Percentiles rank a stretch among this genome's conserved stretches.
Evolutionary conservation across 2,888 invertebrate species (phyloP).

Genomic region (Cerastis leucographa): DNA sequence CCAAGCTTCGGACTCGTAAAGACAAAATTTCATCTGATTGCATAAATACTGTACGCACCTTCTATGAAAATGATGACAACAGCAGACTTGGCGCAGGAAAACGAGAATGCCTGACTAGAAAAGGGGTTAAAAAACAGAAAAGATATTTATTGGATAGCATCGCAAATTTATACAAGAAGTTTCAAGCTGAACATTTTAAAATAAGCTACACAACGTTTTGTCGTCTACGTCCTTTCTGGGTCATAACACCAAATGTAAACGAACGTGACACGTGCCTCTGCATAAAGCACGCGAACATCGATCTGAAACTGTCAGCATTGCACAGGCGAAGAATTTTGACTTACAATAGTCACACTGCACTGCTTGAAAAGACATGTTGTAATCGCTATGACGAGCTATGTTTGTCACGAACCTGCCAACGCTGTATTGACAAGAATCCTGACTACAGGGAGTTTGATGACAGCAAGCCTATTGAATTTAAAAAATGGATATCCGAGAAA

Average conservation of each 20-base stretch:
- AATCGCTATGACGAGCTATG: constrained; percentile 58
- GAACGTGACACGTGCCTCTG: constrained; percentile 66
- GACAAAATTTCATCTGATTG: constrained; percentile 28
- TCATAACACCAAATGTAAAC: constrained; percentile 63
- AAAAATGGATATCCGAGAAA: constrained; percentile 58
- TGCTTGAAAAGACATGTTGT: constrained; percentile 60
- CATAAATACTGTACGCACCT: constrained; percentile 51
- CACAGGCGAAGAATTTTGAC: constrained; percentile 46
- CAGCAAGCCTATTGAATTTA: constrained; percentile 52
- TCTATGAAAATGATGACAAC: constrained; percentile 68
- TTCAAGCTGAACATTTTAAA: constrained; percentile 45
- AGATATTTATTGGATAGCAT: constrained; percentile 65
- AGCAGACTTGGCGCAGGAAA: constrained; percentile 67
- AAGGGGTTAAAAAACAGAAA: constrained; percentile 65
- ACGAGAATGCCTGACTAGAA: constrained; percentile 65
- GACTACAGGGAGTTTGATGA: constrained; percentile 62
- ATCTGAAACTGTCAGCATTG: constrained; percentile 57
- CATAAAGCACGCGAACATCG: constrained; percentile 51
- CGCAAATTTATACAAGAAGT: constrained; percentile 66
- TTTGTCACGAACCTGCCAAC: constrained; percentile 58
- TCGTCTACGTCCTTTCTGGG: constrained; percentile 66
- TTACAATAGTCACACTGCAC: constrained; percentile 52
- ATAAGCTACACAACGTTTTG: constrained; percentile 60
- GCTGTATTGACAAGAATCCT: constrained; percentile 57
- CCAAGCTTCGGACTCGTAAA: constrained; percentile 9